phyloP scores from a whole-genome alignment of 1,140 invertebrate species.

The Lepidostoma basale region DNA sequence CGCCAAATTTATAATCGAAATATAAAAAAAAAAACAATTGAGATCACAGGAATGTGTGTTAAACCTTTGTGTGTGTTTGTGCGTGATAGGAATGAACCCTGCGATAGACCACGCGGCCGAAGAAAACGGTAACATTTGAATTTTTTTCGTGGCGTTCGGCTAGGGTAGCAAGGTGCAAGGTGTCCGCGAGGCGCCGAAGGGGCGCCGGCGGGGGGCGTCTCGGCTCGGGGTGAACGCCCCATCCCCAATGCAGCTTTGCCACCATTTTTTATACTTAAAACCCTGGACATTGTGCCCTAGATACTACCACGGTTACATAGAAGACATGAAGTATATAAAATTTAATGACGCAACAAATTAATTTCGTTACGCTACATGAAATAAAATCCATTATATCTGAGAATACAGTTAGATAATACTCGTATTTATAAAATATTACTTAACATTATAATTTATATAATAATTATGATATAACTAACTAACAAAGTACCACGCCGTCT shows the following conservation, averaged over 20 bases:
- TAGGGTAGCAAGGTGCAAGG: not conserved
- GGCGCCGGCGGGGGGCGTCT: not conserved
- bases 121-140: not conserved
- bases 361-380: not conserved
- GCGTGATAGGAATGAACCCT: not conserved
- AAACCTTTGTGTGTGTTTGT: not conserved
- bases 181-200: not conserved
- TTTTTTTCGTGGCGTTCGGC: not conserved
- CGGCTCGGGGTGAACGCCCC: not conserved
- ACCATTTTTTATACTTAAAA: not conserved
- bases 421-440: not conserved
- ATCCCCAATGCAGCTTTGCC: not conserved
- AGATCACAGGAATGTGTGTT: too few species aligned
- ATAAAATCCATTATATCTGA: not conserved
- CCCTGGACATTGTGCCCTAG: not conserved
- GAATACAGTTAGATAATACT: not conserved
- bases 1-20: too few species aligned
- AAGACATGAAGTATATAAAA: too few species aligned
- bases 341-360: not conserved
- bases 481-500: too few species aligned
- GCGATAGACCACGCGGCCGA: not conserved
- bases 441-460: not conserved
- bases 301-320: too few species aligned
- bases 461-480: not conserved
- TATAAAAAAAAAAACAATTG: too few species aligned